Base-by-base conservation (phyloP, 2,888 invertebrate species). In the Notodonta dromedarius region DNA sequence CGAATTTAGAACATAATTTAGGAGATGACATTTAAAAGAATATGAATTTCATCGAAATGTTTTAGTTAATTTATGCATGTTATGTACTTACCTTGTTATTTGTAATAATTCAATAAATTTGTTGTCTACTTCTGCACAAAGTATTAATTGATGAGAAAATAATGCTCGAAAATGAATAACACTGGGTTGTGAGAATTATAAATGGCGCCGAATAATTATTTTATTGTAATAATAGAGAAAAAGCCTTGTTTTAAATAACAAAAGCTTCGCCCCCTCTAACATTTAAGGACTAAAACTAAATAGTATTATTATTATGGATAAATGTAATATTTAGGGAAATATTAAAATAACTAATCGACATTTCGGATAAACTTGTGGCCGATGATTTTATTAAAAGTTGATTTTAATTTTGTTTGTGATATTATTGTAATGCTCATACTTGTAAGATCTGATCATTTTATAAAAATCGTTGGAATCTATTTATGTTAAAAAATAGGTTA, bases 291-390 rank as follows among this genome's bases (percentile, higher is more conserved):
- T 65, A 69, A 63, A 62, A 65, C 62, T 67, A 69, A 65, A 66
- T 61, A 60, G 59, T 65, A 62, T 57, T 66, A 65, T 63, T 66
- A 74, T 62, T 67, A 74, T n/a, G n/a, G 62, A 59, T 54, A 62
- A 68, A 69, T 12, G 32, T 35, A 53, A 53, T 12, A 69, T 62
- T 64, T 76, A 74, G 62, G 59, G 60, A 67, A 69, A 67, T 71
- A 71, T 71, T 76, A 61, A 62, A 62, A 67, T 24, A 62, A 51
- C 16, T 68, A 65, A 71, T 67, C 65, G 63, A 5, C 62, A 71
- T 66, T 67, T 68, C 67, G 2, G 55, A 44, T 56, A 71, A 72
- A 69, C 63, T 67, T 42, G 66, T 71, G 67, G 71, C 62, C 44
- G 11, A 42, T 46, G n/a, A 46, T 46, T 13, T 46, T n/a, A n/a